Evolutionary conservation across 2,113 vertebrate species (phyloP), one percentile per base, ranked within the genome.

Genomic region (Poicephalus meyeri): DNA sequence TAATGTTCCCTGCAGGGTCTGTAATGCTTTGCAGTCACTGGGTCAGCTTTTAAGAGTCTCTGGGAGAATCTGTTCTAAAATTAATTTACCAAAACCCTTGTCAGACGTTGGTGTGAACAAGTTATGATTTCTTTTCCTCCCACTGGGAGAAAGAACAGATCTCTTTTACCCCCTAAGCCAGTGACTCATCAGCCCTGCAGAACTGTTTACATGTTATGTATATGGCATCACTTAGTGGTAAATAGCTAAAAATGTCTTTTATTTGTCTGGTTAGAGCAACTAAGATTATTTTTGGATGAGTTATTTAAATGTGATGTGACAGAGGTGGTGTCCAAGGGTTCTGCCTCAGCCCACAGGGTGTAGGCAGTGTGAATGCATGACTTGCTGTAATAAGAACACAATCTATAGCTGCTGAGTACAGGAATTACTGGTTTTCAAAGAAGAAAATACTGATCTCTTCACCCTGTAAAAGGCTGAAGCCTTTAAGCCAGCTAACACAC

Each of bases 241-340:
- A 94, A 96, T 88, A 96, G 89, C 68, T 91, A 78, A 94, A 94
- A 95, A 56, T 61, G 61, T 41, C 16, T 86, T 87, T 47, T 93
- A 13, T 87, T 96, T 89, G 74, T 71, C 44, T 86, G 91, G 41
- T 16, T 60, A 68, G 68, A 86, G 49, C 72, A 68, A 29, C n/a
- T 21, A 28, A 79, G 88, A 39, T 86, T 90, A 88, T 90, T 95
- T 88, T 90, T 77, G 85, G 92, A 47, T 47, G 69, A 68, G 56
- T 78, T 73, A 90, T 90, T 88, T 78, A 47, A 86, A 88, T 80
- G 90, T 86, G 92, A 66, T 88, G 88, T 88, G 94, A 91, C 86
- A 83, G 47, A 77, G 85, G 95, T 93, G 90, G 74, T 80, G 90
- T 95, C 91, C 66, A 50, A 90, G 64, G 87, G 76, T 70, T 95